Evolutionary conservation across 2,797 vertebrate genomes (phyloP).

Genomic region (Nannoperca australis): DNA sequence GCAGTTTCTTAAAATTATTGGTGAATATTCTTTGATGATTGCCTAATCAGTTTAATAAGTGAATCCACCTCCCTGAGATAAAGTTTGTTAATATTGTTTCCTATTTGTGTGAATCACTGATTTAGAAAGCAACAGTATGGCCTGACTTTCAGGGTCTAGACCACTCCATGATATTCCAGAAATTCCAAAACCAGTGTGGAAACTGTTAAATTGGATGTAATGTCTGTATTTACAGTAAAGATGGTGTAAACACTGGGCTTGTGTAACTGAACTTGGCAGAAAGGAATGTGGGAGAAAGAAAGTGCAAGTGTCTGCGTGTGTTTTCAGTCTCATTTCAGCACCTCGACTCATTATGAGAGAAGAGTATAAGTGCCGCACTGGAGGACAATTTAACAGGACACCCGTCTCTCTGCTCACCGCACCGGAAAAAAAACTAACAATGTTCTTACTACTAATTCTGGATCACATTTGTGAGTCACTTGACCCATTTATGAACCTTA

Average conservation of each 20-base stretch:
- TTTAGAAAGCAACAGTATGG: not conserved
- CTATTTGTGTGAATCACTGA: not conserved
- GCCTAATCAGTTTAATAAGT: not conserved
- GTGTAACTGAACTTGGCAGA: constrained; percentile 39
- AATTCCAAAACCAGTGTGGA: constrained; percentile 51
- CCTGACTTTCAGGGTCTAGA: not conserved
- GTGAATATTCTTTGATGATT: not conserved
- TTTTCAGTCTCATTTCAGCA: constrained; percentile 48
- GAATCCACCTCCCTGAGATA: not conserved
- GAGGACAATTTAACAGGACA: constrained; percentile 17
- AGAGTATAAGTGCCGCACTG: constrained; percentile 27
- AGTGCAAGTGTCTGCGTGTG: constrained; percentile 23
- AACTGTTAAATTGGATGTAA: constrained; percentile 47
- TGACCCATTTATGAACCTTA: not conserved
- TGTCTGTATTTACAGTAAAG: constrained; percentile 49
- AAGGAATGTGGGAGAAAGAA: constrained; percentile 33
- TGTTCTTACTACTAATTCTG: not conserved
- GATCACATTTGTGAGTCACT: not conserved
- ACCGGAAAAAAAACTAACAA: constrained; percentile 1
- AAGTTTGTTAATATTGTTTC: not conserved
- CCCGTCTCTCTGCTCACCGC: constrained; percentile 25
- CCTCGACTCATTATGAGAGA: constrained; percentile 28
- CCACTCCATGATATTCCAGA: not conserved
- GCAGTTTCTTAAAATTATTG: not conserved
- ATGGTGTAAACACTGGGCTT: constrained; percentile 18